A percentile compares a stretch with the other conserved stretches of the same genome.
phyloP scores from a whole-genome alignment of 1,140 invertebrate species.

The Lepidurus packardi region DNA sequence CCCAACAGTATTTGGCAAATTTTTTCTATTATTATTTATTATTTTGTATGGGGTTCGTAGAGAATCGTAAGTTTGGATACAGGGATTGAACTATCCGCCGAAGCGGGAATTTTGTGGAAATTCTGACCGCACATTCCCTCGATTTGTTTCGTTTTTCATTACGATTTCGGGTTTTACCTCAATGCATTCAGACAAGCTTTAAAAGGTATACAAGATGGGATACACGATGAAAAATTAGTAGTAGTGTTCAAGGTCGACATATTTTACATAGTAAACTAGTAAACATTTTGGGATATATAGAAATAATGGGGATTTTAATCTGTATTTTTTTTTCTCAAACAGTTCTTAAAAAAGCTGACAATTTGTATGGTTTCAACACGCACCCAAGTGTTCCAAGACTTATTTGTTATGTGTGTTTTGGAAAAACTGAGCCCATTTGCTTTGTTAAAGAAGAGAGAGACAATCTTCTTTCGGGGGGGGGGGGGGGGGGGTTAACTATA shows the following conservation, averaged over 20 bases:
- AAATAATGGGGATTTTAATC: not conserved
- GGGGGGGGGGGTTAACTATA: not conserved
- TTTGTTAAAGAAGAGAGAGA: not conserved
- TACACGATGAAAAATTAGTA: not conserved
- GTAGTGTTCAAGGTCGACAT: not conserved
- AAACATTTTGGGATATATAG: not conserved
- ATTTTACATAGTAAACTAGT: not conserved
- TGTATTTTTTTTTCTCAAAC: no score
- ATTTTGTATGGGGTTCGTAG: not conserved
- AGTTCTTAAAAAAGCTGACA: not conserved
- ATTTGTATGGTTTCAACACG: not conserved
- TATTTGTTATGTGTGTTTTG: not conserved
- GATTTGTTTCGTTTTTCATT: not conserved
- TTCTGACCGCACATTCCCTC: slow-evolving; percentile 8
- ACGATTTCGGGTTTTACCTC: not conserved
- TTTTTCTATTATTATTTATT: no score
- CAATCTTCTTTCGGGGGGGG: not conserved
- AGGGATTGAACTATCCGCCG: not conserved
- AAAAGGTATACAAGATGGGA: not conserved
- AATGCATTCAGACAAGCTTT: slow-evolving; percentile 8
- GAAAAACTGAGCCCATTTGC: not conserved
- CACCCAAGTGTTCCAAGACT: not conserved
- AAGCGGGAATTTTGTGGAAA: not conserved
- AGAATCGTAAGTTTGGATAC: not conserved
- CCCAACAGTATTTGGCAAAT: not conserved